Base-by-base conservation (phyloP, 2,113 vertebrate genomes). In the Lynx canadensis region DNA sequence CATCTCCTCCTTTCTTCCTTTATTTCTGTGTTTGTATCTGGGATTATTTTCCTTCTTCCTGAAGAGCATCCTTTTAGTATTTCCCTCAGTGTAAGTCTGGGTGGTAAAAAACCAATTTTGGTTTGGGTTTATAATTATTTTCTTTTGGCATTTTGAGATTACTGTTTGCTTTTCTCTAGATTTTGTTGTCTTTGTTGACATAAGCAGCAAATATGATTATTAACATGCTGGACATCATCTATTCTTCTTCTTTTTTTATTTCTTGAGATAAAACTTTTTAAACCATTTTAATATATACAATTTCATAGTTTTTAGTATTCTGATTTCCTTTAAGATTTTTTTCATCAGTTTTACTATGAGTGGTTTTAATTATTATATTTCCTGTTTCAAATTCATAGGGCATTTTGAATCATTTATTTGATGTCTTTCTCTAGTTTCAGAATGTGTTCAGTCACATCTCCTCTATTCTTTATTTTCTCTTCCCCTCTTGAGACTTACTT, bases 351-450 rank as follows among this genome's bases (percentile, higher is more conserved):
- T 90, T 85, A 80, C 18, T 65, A 82, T 78, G 23, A 74, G 19
- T 82, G 12, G 16, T 81, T 94, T 93, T 45, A 71, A 63, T 89
- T 76, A 88, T 68, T 68, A 8, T 63, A 82, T 82, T 94, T 65
- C 48, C 31, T 74, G 0, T 95, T 89, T 68, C 31, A 8, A 7
- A 9, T 55, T 86, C 3, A 41, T 60, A 92, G 25, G 1, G 19
- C 63, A 55, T 31, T 25, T 78, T 65, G 83, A 89, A n/a, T 55
- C 6, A 76, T 89, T 83, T 45, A 18, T 76, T 83, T 91, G 48
- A 91, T 79, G 78, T 79, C 38, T 78, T 68, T 90, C 36, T 94
- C n/a, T 25, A 91, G 18, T 74, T 89, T 89, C 74, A 85, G 18
- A 79, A 91, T 7, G 65, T 74, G 79, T 2, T 94, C 4, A 38